Percentiles rank a stretch among this genome's conserved stretches.
phyloP scores from a whole-genome alignment of 2,113 vertebrate species.

The Pomatorhinus ruficollis region DNA sequence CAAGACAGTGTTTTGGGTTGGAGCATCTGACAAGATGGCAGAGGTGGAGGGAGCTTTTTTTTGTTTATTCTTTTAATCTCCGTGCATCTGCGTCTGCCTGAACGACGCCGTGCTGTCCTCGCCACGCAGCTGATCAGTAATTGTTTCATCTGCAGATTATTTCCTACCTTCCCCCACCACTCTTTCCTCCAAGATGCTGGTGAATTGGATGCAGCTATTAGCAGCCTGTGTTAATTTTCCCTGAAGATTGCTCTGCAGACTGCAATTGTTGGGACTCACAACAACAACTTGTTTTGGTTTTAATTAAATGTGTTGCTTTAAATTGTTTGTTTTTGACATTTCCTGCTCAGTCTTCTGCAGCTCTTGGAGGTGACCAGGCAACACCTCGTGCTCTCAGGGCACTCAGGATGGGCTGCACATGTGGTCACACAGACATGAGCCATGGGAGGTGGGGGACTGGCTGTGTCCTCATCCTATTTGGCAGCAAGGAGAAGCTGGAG shows the following conservation, averaged over 20 bases:
- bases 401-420: neutral
- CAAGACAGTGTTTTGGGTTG: rapidly evolving
- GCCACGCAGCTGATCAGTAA: conserved; percentile 61
- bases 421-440: neutral
- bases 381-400: neutral
- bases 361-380: conserved; percentile 36
- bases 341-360: conserved; percentile 36
- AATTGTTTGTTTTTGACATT: conserved; percentile 71
- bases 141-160: conserved; percentile 69
- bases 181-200: neutral
- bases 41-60: neutral
- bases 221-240: conserved; percentile 69
- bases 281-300: conserved; percentile 72
- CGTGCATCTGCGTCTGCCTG: neutral
- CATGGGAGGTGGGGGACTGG: rapidly evolving
- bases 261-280: conserved; percentile 34
- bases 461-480: neutral
- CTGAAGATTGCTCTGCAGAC: conserved; percentile 38
- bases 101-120: neutral
- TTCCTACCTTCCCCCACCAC: conserved; percentile 22
- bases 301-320: conserved; percentile 78
- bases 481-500: neutral
- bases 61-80: neutral
- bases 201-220: conserved; percentile 71
- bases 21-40: neutral